Percentiles rank a stretch among this genome's conserved stretches.
Evolutionary conservation across 2,113 vertebrate species (phyloP).

Genomic region (Salvator merianae): DNA sequence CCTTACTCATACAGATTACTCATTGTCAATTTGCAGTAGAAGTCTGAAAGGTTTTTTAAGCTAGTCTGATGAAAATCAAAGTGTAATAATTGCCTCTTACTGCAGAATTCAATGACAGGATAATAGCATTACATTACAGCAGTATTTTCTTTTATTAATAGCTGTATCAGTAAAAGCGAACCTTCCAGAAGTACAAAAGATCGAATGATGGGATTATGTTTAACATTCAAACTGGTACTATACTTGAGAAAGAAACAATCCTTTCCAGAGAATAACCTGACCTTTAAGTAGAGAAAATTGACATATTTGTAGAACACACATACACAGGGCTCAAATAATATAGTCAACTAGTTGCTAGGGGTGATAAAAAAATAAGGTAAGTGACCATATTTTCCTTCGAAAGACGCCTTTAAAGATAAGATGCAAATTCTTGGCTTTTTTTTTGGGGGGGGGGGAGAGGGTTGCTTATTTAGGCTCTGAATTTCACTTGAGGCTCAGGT

Average conservation of each 20-base stretch:
- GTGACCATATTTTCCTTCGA: no score
- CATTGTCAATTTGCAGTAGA: conserved; percentile 73
- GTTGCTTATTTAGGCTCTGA: no score
- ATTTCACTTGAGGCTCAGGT: no score
- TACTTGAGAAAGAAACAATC: conserved; percentile 45
- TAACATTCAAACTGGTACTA: conserved; percentile 59
- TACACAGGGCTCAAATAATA: no score
- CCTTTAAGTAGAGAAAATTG: no score
- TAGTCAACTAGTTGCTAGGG: no score
- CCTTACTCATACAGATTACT: conserved; percentile 75
- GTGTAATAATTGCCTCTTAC: conserved; percentile 66
- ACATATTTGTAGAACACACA: no score
- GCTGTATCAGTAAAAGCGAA: conserved; percentile 63
- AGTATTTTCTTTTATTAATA: conserved; percentile 65
- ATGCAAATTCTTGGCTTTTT: no score
- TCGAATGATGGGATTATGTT: conserved; percentile 53
- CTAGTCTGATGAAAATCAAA: conserved; percentile 74
- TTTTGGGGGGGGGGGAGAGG: no score
- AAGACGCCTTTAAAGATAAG: no score
- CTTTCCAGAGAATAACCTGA: no score
- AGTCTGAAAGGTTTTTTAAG: conserved; percentile 69
- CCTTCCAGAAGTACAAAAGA: conserved; percentile 52
- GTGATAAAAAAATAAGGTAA: no score
- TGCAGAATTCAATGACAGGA: conserved; percentile 70
- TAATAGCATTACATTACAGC: conserved; percentile 67